Evolutionary conservation across 2,113 vertebrate species (phyloP), one percentile per base, ranked within the genome.

Genomic region (Phodopus roborovskii): DNA sequence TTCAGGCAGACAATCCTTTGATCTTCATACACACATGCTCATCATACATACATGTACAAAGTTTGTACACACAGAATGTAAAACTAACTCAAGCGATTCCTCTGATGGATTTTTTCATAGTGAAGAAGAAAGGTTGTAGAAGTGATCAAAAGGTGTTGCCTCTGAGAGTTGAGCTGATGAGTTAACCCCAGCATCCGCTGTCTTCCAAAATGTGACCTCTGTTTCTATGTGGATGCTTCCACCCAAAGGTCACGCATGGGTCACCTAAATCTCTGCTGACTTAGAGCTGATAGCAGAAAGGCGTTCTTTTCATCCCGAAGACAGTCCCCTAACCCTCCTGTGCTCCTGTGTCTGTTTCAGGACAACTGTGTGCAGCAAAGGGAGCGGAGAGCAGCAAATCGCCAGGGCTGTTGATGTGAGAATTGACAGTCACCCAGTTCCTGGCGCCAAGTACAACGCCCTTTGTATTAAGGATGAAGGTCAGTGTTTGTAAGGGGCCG

Each of bases 381-480:
- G 98, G 88, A 98, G 98, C 82, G 98, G 98, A 75, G 98, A 98
- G 20, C 98, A 98, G 94, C 98, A 98, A 82, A 97, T 95, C 60
- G 8, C 98, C 96, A 99, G 99, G 98, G 98, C 99, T 36, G 98
- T 99, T 60, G 98, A 99, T 16, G 99, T 99, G 98, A 99, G 96
- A 96, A 98, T 99, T 95, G 99, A 99, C 97, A 99, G 98, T 82
- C 88, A 81, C 70, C 99, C 99, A 4, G 98, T 98, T 92, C 98
- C 98, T 10, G 96, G 97, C 70, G 96, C 98, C 84, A 97, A 96
- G 71, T 98, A 99, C 97, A 98, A 97, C 60, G 99, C 99, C 84
- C 99, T 99, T 98, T 99, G 99, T 96, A 98, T 99, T 95, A 99
- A 99, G 98, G 99, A 99, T 96, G 98, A 98, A 99, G 99, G 99